Conservation (phyloP, 2,888 invertebrate genomes). For the Antitype chi region DNA sequence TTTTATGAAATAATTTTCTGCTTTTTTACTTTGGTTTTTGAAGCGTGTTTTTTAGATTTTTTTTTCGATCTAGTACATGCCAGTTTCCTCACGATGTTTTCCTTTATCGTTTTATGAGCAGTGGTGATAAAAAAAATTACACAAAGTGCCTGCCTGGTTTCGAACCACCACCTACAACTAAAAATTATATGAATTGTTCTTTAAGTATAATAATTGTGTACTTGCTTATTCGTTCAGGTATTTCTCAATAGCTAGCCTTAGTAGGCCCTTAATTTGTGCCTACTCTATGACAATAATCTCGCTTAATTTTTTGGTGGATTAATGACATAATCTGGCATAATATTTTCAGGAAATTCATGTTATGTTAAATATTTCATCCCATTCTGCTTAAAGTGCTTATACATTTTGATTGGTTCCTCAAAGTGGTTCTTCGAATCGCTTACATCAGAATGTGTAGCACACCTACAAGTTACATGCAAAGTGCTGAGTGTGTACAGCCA, state of each 20-base stretch:
- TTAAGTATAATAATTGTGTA: background rate
- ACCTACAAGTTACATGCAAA: background rate
- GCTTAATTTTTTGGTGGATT: background rate
- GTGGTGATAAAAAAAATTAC: no score
- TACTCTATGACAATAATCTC: background rate
- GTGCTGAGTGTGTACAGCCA: background rate
- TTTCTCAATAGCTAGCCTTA: background rate
- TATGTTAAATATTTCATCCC: background rate
- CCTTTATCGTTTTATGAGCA: no score
- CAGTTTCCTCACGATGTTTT: no score
- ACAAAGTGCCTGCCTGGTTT: no score
- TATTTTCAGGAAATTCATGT: background rate
- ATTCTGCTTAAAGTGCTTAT: background rate
- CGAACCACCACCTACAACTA: no score
- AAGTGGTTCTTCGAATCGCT: slow-evolving; percentile 1
- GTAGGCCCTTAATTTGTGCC: background rate
- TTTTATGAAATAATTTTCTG: no score
- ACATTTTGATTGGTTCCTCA: background rate
- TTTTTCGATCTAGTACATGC: no score
- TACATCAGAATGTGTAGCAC: background rate
- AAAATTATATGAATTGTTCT: background rate
- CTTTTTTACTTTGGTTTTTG: no score
- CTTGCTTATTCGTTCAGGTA: background rate
- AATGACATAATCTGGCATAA: no score
- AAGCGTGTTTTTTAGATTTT: no score